Evolutionary conservation across 2,113 vertebrate genomes (phyloP).

Genomic region (Sigmodon hispidus): DNA sequence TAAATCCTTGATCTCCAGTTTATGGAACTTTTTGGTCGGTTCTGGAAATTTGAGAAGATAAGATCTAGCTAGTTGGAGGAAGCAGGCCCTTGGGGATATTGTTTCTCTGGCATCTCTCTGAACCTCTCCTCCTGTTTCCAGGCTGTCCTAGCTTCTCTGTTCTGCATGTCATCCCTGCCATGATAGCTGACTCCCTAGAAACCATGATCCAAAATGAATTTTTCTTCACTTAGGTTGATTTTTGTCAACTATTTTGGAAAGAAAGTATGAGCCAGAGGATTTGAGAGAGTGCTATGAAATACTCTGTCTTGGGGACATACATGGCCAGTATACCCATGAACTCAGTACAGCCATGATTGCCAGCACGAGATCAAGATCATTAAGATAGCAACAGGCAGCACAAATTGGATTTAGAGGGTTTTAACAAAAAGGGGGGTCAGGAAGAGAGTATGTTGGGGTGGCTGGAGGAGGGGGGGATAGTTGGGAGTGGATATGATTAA

Average conservation of each 20-base stretch:
- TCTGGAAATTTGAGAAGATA: neutral
- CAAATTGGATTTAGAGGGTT: neutral
- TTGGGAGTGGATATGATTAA: neutral
- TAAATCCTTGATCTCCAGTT: neutral
- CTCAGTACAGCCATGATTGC: neutral
- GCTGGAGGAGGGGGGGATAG: neutral
- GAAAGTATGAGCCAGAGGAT: neutral
- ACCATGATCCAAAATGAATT: neutral
- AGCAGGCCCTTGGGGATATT: neutral
- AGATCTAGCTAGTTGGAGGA: neutral
- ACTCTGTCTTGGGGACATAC: neutral
- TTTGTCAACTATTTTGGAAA: neutral
- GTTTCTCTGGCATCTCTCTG: neutral
- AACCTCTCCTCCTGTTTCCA: neutral
- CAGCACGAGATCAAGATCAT: neutral
- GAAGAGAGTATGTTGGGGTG: neutral
- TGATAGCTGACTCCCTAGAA: neutral
- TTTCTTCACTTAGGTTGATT: neutral
- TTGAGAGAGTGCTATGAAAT: neutral
- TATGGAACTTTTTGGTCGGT: neutral
- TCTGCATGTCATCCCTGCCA: neutral
- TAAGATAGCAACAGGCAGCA: neutral
- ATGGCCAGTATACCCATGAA: neutral
- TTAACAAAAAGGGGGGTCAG: neutral
- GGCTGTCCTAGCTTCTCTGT: neutral